These are phyloP conservation scores for Lophotis ruficrista DNA, from an alignment of 2,113 vertebrate species.

Conservation along the genomic window DNA sequence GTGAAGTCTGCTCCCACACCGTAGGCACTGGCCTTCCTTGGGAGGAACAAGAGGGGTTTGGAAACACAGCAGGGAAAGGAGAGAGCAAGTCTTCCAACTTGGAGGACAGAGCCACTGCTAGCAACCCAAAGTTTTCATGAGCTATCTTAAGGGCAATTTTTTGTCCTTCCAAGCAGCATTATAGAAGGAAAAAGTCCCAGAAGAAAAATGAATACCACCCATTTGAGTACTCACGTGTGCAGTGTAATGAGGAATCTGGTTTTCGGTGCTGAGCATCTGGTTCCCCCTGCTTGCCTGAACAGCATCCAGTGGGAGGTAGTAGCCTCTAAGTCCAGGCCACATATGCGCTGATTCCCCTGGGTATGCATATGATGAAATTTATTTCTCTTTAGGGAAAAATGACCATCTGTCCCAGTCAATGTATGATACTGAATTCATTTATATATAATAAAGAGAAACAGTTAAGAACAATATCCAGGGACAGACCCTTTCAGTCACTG, in stretches of 20 bases:
- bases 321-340: neutral
- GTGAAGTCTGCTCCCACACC: fast-evolving
- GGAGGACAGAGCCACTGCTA: neutral
- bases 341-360: neutral
- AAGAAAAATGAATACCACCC: neutral
- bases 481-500: neutral
- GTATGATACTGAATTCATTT: neutral
- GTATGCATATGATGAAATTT: neutral
- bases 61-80: neutral
- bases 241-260: neutral
- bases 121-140: neutral
- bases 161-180: neutral
- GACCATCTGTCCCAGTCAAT: slow-evolving; percentile 31
- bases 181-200: neutral
- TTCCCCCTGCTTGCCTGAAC: neutral
- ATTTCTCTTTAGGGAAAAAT: slow-evolving; percentile 1
- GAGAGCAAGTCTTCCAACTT: neutral
- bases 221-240: neutral
- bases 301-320: neutral
- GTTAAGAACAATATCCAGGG: neutral
- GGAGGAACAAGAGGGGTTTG: neutral
- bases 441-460: neutral
- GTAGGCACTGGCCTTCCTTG: neutral
- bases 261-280: neutral
- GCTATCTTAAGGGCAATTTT: neutral